Percentiles rank a stretch among this genome's conserved stretches.
Evolutionary conservation across 2,113 vertebrate species (phyloP).

Genomic region (Daphoenositta chrysoptera): DNA sequence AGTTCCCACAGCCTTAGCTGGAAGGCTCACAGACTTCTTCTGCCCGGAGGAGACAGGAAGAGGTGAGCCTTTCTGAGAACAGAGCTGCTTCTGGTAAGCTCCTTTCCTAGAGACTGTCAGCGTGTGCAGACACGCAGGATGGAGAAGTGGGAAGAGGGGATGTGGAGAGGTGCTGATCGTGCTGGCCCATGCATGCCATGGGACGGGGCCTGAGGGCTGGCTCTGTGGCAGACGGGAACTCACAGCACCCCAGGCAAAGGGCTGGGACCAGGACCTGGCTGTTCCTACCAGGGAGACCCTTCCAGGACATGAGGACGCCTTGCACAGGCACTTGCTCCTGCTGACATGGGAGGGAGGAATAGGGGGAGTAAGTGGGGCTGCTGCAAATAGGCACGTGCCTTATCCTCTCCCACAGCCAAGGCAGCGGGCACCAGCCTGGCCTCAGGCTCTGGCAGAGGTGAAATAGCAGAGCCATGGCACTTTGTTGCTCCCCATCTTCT

Average conservation of each 20-base stretch:
- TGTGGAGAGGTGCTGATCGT: background rate
- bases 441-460: background rate
- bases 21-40: background rate
- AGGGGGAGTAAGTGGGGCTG: background rate
- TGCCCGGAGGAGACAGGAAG: background rate
- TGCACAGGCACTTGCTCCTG: background rate
- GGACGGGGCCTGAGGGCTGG: background rate
- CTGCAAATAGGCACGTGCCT: background rate
- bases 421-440: background rate
- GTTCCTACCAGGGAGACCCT: background rate
- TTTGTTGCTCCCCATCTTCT: background rate
- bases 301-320: accelerated
- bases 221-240: background rate
- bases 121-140: background rate
- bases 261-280: background rate
- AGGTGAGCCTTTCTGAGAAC: background rate
- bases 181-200: accelerated
- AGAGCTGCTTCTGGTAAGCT: background rate
- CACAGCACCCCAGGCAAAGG: background rate
- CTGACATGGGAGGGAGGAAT: background rate
- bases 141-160: background rate
- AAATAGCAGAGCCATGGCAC: background rate
- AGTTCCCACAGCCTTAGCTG: accelerated
- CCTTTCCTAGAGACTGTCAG: background rate
- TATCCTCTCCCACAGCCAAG: background rate